Evolutionary conservation across 2,888 invertebrate genomes (phyloP).

Genomic region (Nudaria mundana): DNA sequence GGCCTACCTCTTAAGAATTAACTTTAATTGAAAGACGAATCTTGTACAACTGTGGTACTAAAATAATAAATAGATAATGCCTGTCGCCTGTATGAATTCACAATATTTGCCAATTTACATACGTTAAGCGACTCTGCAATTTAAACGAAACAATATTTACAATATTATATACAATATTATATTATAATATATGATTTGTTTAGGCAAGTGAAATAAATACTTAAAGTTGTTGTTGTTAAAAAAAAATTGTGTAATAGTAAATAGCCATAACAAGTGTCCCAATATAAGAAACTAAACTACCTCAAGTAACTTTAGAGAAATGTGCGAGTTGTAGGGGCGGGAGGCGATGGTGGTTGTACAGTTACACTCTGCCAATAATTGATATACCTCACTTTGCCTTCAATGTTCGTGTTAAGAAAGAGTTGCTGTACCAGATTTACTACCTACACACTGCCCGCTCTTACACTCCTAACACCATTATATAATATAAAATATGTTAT

Average conservation of each 20-base stretch:
- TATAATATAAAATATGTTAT: conserved; percentile 31
- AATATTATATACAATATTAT: no score
- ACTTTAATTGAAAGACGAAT: conserved; percentile 20
- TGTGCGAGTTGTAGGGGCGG: conserved; percentile 50
- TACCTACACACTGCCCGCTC: no score
- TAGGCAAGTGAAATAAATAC: conserved; percentile 46
- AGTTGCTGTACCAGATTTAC: no score
- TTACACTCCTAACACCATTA: conserved; percentile 22
- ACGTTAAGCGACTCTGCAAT: conserved; percentile 14
- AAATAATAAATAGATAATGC: not conserved
- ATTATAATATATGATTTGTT: conserved; percentile 45
- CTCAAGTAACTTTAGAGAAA: conserved; percentile 66
- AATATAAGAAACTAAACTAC: conserved; percentile 73
- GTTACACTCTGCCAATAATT: conserved; percentile 19
- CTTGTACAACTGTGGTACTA: conserved; percentile 12
- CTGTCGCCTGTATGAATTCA: conserved; percentile 25
- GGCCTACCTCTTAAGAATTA: conserved; percentile 53
- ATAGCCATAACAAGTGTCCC: conserved; percentile 68
- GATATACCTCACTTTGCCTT: conserved; percentile 64
- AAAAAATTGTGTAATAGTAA: conserved; percentile 60
- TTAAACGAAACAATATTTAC: conserved; percentile 15
- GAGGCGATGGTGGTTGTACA: conserved; percentile 24
- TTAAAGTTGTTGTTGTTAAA: conserved; percentile 62
- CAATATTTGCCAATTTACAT: conserved; percentile 22
- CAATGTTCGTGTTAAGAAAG: conserved; percentile 40